Evolutionary conservation across 1,140 invertebrate species (phyloP), one percentile per base, ranked within the genome.

Genomic region (Aporrectodea caliginosa): DNA sequence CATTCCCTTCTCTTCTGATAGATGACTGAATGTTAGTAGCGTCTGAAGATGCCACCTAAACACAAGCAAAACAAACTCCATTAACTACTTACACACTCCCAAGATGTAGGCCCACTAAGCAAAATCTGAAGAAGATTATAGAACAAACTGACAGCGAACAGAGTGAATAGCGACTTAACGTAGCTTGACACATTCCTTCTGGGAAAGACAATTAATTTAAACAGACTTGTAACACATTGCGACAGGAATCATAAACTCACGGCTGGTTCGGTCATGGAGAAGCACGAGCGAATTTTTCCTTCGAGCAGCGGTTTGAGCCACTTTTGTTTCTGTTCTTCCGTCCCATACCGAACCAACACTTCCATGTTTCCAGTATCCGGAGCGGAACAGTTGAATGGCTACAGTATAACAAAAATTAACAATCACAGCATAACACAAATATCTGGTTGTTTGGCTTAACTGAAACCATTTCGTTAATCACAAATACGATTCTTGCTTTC

Each of bases 341-440:
- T 89, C 16, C 88, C 89, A 82, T 90, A 90, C 72, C 86, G 87
- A 1, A 89, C 85, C 2, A 90, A 81, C 29, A 89, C 88, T 82
- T 90, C 89, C 89, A 90, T 90, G 81, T 90, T 90, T 68, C 89
- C 89, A 32, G 89, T 90, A 83, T 90, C 89, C 16, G 89, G 89
- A 1, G 89, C 88, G 76, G 82, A 84, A 82, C 89, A 90, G 84
- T 89, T 89, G 79, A 89, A 89, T 34, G 88, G 84, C 87, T 89
- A 77, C 27, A 33, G 31, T 31, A 16, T 31, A 33, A n/a, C n/a
- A n/a, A n/a, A n/a, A n/a, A n/a, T n/a, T n/a, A n/a, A n/a, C n/a
- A n/a, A n/a, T n/a, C n/a, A n/a, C n/a, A n/a, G n/a, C n/a, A n/a
- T n/a, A n/a, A n/a, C n/a, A n/a, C n/a, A n/a, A n/a, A n/a, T n/a